Base-by-base conservation (phyloP, 2,797 vertebrate genomes). In the Florisuga fusca region DNA sequence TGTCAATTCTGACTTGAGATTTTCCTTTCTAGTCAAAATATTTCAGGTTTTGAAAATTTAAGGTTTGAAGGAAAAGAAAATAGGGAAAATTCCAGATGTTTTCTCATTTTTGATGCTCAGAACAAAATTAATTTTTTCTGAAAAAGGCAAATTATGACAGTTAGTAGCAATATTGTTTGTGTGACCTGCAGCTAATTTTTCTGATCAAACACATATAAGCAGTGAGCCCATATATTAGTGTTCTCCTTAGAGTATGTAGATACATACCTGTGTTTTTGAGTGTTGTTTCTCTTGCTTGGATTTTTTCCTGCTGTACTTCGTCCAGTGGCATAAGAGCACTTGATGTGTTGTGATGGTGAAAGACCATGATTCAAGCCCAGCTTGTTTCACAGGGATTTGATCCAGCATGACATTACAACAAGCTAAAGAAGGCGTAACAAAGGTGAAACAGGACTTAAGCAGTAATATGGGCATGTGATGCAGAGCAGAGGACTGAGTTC, bases 141-240 rank as follows among this genome's bases (percentile, higher is more conserved):
- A 86, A 25, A 69, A 84, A 94, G n/a, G 18, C 48, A 90, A 89
- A 46, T 68, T 12, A 58, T 53, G 34, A 67, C 33, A 90, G 15
- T 31, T 34, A 73, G 66, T 54, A 66, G 55, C 73, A 92, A 84
- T 81, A 61, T 23, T 84, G 21, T 7, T 80, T 89, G 26, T 66
- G 57, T 72, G 62, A 93, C 36, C 36, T 85, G 48, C 68, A 93
- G 59, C 33, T 84, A 71, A 36, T 91, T 80, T 92, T 93, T 90
- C 27, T 66, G 26, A 18, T 74, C 68, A 87, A 59, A 31, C 54
- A 83, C 13, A 17, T 77, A n/a, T 15, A 81, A 81, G 31, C 11
- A 43, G 16, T 55, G 27, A 75, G 29, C n/a, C 31, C 34, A 53
- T 72, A 23, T 33, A 84, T 83, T 83, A 86, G 23, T 15, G 20